Percentiles rank a stretch among this genome's conserved stretches.
phyloP scores from a whole-genome alignment of 2,888 invertebrate species.

The Hemistola chrysoprasaria region DNA sequence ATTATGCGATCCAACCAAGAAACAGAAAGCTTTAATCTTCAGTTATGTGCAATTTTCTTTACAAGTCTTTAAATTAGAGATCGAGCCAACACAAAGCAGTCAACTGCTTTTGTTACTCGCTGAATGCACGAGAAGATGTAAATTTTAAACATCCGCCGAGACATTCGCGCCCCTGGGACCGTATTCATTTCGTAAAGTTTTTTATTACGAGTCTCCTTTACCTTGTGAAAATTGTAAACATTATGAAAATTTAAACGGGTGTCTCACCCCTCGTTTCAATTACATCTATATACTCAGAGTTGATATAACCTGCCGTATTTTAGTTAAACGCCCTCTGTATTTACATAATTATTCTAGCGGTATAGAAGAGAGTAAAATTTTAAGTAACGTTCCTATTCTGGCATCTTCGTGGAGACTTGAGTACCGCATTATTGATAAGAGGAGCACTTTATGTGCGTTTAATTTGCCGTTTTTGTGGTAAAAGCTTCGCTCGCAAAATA shows the following conservation, averaged over 20 bases:
- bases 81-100: background rate
- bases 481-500: constrained; percentile 28
- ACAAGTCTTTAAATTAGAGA: no score
- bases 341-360: constrained; percentile 51
- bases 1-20: no score
- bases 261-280: constrained; percentile 34
- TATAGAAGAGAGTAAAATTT: constrained; percentile 44
- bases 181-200: constrained; percentile 20
- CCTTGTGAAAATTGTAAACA: constrained; percentile 27
- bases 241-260: constrained; percentile 32
- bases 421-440: constrained; percentile 55
- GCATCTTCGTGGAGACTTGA: constrained; percentile 34
- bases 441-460: constrained; percentile 46
- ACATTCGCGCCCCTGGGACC: constrained; percentile 12
- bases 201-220: constrained; percentile 9
- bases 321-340: constrained; percentile 31
- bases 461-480: constrained; percentile 40
- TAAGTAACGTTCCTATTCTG: constrained; percentile 38
- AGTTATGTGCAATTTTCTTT: no score
- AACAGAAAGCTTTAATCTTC: no score
- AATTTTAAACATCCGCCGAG: constrained; percentile 18
- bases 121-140: constrained; percentile 8
- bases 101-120: constrained; percentile 11
- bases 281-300: constrained; percentile 30
- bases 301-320: constrained; percentile 35